Evolutionary conservation across 2,113 vertebrate genomes (phyloP), one percentile per base, ranked within the genome.

Genomic region (Pungitius pungitius): DNA sequence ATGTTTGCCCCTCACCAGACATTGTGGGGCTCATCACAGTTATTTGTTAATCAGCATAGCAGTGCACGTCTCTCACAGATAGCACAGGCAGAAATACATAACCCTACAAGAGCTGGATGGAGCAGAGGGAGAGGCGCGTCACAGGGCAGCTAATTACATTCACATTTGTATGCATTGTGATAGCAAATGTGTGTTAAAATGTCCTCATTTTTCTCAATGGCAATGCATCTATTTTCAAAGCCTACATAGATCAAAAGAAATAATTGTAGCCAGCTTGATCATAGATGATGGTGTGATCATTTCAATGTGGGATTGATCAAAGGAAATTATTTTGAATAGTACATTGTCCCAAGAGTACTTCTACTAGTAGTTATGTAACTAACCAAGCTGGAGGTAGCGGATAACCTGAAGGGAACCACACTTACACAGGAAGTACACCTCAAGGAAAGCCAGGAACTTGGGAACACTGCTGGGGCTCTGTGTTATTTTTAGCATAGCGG

Each of bases 141-240:
- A 89, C 84, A 92, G 90, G 89, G 87, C 91, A 88, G 90, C 92
- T 93, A 94, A 95, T 94, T 95, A 93, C 90, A 93, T 92, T 90
- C 79, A 82, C 92, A 91, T 92, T 92, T 88, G 89, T 90, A 89
- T 92, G 89, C 85, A 85, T 84, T 76, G 71, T 84, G 82, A 87
- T 78, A 84, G 93, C 64, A 84, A 85, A 86, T 87, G 87, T 86
- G 79, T 91, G 88, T 92, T 93, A 92, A 91, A 93, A 93, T 95
- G 94, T 93, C 91, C 91, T 88, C 91, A 91, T 94, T 93, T 92
- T 18, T 22, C 37, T 39, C 52, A 93, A 91, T 91, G 90, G 88
- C 80, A 83, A 93, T 88, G 89, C 92, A 85, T 93, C 92, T 89
- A 94, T 95, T 95, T 93, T 87, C 85, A 93, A 95, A 91, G 90